These are phyloP conservation scores for Biston stratarius DNA, from an alignment of 2,888 invertebrate species.

Conservation along the genomic window DNA sequence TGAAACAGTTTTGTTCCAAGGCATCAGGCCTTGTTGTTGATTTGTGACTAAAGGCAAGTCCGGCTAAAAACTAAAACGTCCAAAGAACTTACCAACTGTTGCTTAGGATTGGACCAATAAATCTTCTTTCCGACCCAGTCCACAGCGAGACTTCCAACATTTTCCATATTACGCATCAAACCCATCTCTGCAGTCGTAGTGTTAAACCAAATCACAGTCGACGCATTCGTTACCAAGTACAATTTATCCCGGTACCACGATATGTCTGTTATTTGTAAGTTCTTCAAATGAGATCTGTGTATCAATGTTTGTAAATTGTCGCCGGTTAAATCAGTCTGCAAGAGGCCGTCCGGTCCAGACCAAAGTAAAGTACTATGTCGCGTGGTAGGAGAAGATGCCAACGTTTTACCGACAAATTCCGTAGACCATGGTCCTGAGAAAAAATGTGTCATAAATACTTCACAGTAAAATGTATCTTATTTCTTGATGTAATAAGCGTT, in stretches of 20 bases:
- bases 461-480: background rate
- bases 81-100: conserved; percentile 89
- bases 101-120: conserved; percentile 96
- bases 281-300: conserved; percentile 86
- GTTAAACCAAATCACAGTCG: conserved; percentile 90
- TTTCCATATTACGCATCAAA: conserved; percentile 88
- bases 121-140: conserved; percentile 96
- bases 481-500: background rate
- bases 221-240: conserved; percentile 91
- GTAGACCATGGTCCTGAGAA: conserved; percentile 91
- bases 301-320: conserved; percentile 90
- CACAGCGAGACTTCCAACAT: conserved; percentile 92
- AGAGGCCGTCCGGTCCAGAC: conserved; percentile 91
- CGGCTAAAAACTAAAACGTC: background rate
- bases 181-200: conserved; percentile 86
- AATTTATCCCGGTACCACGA: conserved; percentile 92
- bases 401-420: conserved; percentile 90
- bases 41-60: no score
- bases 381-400: conserved; percentile 84
- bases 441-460: conserved; percentile 17
- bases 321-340: conserved; percentile 94
- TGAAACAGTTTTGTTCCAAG: no score
- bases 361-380: conserved; percentile 89
- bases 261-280: conserved; percentile 89
- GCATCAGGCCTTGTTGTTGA: no score